A percentile compares a stretch with the other conserved stretches of the same genome.
These are phyloP conservation scores for Ceratothoa steindachneri DNA, from an alignment of 2,888 invertebrate genomes.

Conservation along the genomic window DNA sequence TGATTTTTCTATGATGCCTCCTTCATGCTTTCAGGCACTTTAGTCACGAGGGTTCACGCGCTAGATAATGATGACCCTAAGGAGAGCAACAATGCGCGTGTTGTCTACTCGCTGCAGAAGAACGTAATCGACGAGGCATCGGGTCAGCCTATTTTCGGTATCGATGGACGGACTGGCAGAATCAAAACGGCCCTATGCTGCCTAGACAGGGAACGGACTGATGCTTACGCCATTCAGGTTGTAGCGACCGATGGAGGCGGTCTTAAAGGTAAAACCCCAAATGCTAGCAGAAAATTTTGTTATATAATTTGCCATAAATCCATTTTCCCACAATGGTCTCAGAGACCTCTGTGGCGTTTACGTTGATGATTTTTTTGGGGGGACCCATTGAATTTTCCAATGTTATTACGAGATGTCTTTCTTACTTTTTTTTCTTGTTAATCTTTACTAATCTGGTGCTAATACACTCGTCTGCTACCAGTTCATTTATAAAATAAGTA, in stretches of 20 bases:
- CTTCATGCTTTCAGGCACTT: conserved; percentile 15
- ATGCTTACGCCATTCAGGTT: conserved; percentile 52
- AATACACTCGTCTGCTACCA: too few relatives aligned
- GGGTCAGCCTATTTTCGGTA: conserved; percentile 54
- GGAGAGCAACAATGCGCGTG: conserved; percentile 56
- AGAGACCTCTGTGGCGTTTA: too few relatives aligned
- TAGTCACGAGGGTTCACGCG: conserved; percentile 56
- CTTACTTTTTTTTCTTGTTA: too few relatives aligned
- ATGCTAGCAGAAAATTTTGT: too few relatives aligned
- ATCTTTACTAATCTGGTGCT: too few relatives aligned
- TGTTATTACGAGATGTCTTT: too few relatives aligned
- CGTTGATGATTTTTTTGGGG: too few relatives aligned
- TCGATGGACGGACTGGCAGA: conserved; percentile 54
- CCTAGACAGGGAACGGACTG: conserved; percentile 52
- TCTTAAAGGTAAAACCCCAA: conserved; percentile 51
- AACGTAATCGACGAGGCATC: conserved; percentile 53
- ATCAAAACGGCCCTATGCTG: conserved; percentile 52
- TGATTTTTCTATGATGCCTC: too few relatives aligned
- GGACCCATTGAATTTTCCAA: too few relatives aligned
- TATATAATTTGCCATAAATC: too few relatives aligned
- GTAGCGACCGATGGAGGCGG: conserved; percentile 52
- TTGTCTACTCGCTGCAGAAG: conserved; percentile 55
- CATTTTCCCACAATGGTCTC: too few relatives aligned
- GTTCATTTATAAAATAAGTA: too few relatives aligned
- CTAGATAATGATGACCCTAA: conserved; percentile 56